Conservation (phyloP, 2,113 vertebrate genomes). For the Dolichallabes microphthalmus region DNA sequence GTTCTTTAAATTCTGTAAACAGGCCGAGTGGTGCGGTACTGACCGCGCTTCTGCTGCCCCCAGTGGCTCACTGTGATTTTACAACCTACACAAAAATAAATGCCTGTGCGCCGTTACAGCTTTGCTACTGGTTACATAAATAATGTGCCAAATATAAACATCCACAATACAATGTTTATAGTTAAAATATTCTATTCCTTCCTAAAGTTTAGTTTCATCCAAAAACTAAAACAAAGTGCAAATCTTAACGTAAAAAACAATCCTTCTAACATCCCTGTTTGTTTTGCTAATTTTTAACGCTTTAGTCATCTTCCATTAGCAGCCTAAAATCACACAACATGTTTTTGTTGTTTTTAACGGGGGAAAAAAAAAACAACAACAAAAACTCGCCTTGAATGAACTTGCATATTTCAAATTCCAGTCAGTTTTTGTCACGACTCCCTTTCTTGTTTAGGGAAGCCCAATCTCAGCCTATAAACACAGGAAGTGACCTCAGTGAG, state of each 20-base stretch:
- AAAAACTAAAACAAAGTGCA: neutral
- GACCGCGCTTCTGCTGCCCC: no score
- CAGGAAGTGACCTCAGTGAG: conserved; percentile 37
- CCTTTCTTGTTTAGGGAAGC: conserved; percentile 40
- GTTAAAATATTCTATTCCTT: no score
- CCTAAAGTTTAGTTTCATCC: neutral
- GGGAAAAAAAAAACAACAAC: neutral
- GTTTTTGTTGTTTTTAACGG: neutral
- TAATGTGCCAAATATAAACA: neutral
- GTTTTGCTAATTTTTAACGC: neutral
- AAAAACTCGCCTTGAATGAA: neutral
- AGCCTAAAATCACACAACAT: neutral
- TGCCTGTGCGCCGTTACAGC: no score
- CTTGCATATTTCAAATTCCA: conserved; percentile 35
- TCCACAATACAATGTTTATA: neutral
- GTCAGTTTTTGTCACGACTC: neutral
- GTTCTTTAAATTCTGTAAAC: no score
- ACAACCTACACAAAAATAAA: neutral
- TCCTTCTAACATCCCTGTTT: neutral
- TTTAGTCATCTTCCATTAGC: neutral
- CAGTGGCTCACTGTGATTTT: no score
- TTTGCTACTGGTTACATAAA: neutral
- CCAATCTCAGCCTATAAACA: conserved; percentile 34
- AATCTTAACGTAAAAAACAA: neutral
- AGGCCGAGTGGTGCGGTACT: no score